Base-by-base conservation (phyloP, 2,888 invertebrate species). In the Mythimna lalbum region DNA sequence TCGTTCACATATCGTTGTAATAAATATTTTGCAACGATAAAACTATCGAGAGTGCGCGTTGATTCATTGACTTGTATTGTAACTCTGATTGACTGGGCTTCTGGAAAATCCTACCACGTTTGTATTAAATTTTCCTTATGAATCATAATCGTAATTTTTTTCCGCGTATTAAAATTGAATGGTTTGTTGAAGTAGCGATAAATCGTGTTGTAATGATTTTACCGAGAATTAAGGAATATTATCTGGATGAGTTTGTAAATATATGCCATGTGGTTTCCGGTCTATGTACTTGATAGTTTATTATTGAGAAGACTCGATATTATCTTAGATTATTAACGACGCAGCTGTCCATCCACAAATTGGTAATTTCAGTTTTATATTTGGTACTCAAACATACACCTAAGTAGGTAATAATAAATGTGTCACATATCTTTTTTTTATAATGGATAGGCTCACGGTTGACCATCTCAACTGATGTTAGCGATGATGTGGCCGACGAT, bases 1-100 rank as follows among this genome's bases (percentile, higher is more conserved):
- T 61, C 81, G 72, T 78, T 78, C 72, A 55, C 65, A 62, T 79
- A 81, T 55, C 60, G 68, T 56, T 56, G 76, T 78, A 64, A 79
- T 80, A 80, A 81, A 81, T 81, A 80, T 69, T 76, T 78, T 36
- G 66, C 64, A 64, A 68, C 81, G 80, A 80, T 80, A 81, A 78
- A 80, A 80, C 78, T 73, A 78, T 79, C 73, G 73, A 67, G 50
- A 62, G 43, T 36, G 23, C 17, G 52, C 61, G 72, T 73, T 81
- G 81, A 77, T 81, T 80, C 81, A 80, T 80, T 69, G 72, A 59
- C 49, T 66, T 57, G 57, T 62, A 73, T 69, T 79, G 69, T 79
- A 61, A 63, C 55, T 59, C 62, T 64, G 56, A 79, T 78, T 77
- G 78, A 68, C 64, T 74, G 53, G 17, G 70, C 63, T 67, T 76